Conservation (phyloP, 2,113 vertebrate genomes). For the Haemorhous mexicanus region DNA sequence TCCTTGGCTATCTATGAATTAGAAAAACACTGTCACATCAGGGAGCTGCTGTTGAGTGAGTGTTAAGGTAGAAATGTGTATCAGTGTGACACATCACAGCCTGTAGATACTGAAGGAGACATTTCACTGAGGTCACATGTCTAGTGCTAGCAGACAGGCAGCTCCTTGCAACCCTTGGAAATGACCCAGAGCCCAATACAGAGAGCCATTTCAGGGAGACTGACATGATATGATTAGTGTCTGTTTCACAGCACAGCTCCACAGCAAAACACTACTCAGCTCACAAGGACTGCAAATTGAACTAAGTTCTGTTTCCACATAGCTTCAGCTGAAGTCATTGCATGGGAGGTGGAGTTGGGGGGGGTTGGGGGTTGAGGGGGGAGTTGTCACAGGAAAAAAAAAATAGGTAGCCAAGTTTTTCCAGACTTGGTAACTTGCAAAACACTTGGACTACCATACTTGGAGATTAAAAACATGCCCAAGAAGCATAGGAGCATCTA, state of each 20-base stretch:
- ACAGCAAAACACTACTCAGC: background rate
- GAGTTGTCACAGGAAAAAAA: background rate
- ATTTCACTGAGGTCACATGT: background rate
- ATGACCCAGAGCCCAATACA: background rate
- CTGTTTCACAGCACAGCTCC: background rate
- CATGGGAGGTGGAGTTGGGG: background rate
- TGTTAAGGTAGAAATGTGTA: conserved; percentile 11
- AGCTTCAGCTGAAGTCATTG: background rate
- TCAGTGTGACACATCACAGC: background rate
- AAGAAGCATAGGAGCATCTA: background rate
- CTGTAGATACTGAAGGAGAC: conserved; percentile 8
- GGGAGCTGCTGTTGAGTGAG: conserved; percentile 28
- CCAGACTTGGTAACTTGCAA: background rate
- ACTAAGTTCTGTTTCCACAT: background rate
- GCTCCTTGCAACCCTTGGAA: background rate
- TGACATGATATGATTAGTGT: background rate
- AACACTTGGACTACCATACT: background rate
- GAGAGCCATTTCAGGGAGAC: background rate
- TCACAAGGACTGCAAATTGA: background rate
- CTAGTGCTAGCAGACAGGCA: background rate
- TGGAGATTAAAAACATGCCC: background rate
- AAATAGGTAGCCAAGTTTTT: background rate
- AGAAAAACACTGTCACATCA: background rate
- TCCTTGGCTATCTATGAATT: background rate
- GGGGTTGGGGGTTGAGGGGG: background rate